A percentile compares a stretch with the other conserved stretches of the same genome.
Evolutionary conservation across 2,113 vertebrate species (phyloP).

Genomic region (Turnix velox): DNA sequence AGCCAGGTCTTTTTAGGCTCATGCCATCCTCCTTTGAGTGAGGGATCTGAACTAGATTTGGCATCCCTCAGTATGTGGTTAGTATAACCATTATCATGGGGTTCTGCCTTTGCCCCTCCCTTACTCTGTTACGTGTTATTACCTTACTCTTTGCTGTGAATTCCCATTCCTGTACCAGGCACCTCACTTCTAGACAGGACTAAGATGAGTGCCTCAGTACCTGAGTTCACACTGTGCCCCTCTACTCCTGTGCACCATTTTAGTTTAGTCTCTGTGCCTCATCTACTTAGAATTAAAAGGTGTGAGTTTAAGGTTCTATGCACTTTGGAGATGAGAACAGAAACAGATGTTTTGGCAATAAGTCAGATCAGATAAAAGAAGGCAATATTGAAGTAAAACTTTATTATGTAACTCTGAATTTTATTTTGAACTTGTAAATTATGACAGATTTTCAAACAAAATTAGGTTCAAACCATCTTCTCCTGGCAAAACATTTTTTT

Average conservation of each 20-base stretch:
- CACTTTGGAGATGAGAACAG: neutral
- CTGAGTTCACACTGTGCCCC: neutral
- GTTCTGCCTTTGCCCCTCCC: neutral
- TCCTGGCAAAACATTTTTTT: neutral
- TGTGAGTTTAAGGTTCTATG: neutral
- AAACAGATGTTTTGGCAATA: neutral
- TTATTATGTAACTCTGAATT: neutral
- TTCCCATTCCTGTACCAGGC: neutral
- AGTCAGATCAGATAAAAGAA: neutral
- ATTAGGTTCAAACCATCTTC: neutral
- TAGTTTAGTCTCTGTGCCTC: neutral
- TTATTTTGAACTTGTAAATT: neutral
- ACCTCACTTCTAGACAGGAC: neutral
- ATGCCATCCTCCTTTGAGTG: accelerated
- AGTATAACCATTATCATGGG: accelerated
- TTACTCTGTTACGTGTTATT: accelerated
- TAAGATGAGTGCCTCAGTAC: neutral
- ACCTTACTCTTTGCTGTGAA: neutral
- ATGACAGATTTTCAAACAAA: neutral
- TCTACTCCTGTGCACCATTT: neutral
- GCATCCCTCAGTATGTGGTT: neutral
- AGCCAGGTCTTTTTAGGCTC: neutral
- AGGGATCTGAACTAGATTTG: neutral
- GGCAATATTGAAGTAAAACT: neutral
- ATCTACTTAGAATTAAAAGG: neutral